phyloP scores from a whole-genome alignment of 2,113 vertebrate species.

The Gobius niger region DNA sequence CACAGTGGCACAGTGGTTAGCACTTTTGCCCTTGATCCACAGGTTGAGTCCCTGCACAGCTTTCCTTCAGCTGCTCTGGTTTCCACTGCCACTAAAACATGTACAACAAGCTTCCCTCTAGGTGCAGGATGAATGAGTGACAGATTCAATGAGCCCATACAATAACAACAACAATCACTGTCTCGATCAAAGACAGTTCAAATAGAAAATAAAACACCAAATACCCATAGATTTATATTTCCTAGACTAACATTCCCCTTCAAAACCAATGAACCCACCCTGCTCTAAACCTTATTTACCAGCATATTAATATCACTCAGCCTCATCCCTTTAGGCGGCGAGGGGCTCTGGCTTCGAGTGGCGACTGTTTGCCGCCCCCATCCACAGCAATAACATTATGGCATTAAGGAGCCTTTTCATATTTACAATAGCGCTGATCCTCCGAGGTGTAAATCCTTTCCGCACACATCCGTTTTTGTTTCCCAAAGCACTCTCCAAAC shows the following conservation, averaged over 20 bases:
- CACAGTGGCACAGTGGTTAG: too few relatives aligned
- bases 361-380: neutral
- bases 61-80: too few relatives aligned
- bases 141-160: too few relatives aligned
- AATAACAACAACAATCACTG: too few relatives aligned
- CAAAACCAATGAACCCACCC: neutral
- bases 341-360: neutral
- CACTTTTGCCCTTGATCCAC: too few relatives aligned
- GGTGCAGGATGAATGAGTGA: too few relatives aligned
- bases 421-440: neutral
- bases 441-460: slow-evolving; percentile 2
- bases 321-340: neutral
- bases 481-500: slow-evolving; percentile 24
- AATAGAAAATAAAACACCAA: too few relatives aligned
- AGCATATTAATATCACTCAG: neutral
- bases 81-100: too few relatives aligned
- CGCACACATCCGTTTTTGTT: slow-evolving; percentile 39
- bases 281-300: neutral
- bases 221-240: too few relatives aligned
- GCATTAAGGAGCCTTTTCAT: neutral
- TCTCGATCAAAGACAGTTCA: too few relatives aligned
- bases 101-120: too few relatives aligned
- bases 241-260: neutral
- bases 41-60: too few relatives aligned
- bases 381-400: neutral